Evolutionary conservation across 2,797 vertebrate species (phyloP).

Genomic region (Neostethus bicornis): DNA sequence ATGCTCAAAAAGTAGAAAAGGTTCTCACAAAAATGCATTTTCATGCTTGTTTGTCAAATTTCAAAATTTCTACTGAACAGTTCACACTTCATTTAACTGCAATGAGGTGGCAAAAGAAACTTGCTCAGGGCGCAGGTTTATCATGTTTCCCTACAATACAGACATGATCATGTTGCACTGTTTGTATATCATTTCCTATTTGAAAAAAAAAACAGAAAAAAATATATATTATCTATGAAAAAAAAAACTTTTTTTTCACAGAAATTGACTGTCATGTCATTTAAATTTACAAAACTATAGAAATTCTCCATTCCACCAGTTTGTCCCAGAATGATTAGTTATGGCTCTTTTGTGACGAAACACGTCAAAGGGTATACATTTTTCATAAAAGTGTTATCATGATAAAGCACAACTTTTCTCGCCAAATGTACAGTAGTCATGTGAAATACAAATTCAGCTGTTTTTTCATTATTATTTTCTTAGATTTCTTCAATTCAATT

Average conservation of each 20-base stretch:
- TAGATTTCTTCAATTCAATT: too few relatives aligned
- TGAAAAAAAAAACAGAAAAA: slow-evolving; percentile 22
- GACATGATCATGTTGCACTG: slow-evolving; percentile 43
- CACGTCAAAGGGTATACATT: too few relatives aligned
- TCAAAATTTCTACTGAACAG: slow-evolving; percentile 25
- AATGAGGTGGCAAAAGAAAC: slow-evolving; percentile 16
- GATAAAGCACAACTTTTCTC: too few relatives aligned
- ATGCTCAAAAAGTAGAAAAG: slow-evolving; percentile 1
- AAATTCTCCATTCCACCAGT: too few relatives aligned
- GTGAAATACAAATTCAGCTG: too few relatives aligned
- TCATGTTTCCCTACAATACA: slow-evolving; percentile 40
- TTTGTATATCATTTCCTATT: slow-evolving; percentile 20
- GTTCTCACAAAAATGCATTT: slow-evolving; percentile 25
- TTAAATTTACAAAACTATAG: slow-evolving; percentile 12
- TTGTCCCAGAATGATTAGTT: too few relatives aligned
- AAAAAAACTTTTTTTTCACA: slow-evolving; percentile 6
- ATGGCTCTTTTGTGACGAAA: too few relatives aligned
- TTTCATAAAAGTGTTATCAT: too few relatives aligned
- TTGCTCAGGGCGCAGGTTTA: slow-evolving; percentile 45
- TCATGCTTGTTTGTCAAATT: slow-evolving; percentile 42
- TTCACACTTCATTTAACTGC: slow-evolving; percentile 6
- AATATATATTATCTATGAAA: too few relatives aligned
- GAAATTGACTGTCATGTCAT: slow-evolving; percentile 8
- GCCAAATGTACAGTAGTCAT: too few relatives aligned
- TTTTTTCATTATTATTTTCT: too few relatives aligned